Evolutionary conservation across 2,113 vertebrate species (phyloP), one percentile per base, ranked within the genome.

Genomic region (human (Homo sapiens)): DNA sequence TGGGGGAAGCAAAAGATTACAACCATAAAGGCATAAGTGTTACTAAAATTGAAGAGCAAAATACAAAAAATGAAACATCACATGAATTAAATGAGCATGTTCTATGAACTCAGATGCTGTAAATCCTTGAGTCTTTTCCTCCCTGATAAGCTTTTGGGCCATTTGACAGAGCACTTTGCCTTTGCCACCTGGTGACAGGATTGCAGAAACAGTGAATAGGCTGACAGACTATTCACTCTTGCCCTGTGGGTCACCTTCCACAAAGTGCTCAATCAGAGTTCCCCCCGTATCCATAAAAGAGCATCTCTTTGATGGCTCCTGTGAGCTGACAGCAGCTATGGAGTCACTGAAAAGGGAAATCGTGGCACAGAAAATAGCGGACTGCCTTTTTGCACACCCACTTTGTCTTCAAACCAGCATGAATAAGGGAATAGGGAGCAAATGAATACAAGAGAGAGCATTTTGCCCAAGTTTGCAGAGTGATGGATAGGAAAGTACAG

Each of bases 381-480:
- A 72, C 93, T 96, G 92, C 64, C 59, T 97, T 95, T 96, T 84
- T 81, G 38, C 57, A 94, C 93, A 81, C 80, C 89, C 92, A 85
- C 87, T 96, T 93, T 94, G 50, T 96, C 96, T 96, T 76, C 89
- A 90, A 72, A 85, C 76, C 84, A 95, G 96, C 55, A 48, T 50
- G 92, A 94, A 84, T 94, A 79, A 97, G 76, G 87, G 72, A 92
- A 95, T 20, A 83, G 84, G 75, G 45, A 96, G 35, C 18, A 45
- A 91, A 92, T 35, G 91, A 89, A 83, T 78, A 75, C 30, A 66
- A 90, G 64, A 89, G 64, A 89, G 80, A 90, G 32, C 57, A 50
- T 93, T 94, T 86, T 97, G 80, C 86, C 78, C 96, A 94, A 17
- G 90, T 94, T 93, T 97, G 35, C 89, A 86, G 50, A 94, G 76